These are phyloP conservation scores for Chrysodeixis includens DNA, from an alignment of 2,888 invertebrate species.

Conservation along the genomic window DNA sequence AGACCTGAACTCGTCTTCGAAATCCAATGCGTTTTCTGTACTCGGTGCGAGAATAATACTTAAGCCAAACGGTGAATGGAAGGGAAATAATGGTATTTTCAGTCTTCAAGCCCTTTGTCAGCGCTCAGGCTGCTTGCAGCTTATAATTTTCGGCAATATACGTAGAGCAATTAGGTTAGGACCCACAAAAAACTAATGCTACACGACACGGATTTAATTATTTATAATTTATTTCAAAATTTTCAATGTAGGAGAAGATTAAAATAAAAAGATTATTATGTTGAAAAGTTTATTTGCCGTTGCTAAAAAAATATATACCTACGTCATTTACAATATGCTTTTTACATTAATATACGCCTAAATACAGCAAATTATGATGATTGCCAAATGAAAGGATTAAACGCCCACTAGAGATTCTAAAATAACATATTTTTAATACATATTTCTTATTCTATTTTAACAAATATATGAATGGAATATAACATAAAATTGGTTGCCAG, in stretches of 20 bases:
- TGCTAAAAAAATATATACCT: constrained; percentile 76
- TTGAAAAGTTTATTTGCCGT: constrained; percentile 74
- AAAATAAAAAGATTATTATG: constrained; percentile 50
- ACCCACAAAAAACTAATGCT: constrained; percentile 68
- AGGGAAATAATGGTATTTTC: constrained; percentile 20
- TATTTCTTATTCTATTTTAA: constrained; percentile 14
- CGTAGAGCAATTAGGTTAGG: constrained; percentile 73
- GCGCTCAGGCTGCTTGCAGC: constrained; percentile 69
- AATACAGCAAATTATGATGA: constrained; percentile 63
- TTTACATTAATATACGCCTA: constrained; percentile 57
- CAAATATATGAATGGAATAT: constrained; percentile 28
- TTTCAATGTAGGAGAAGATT: constrained; percentile 27
- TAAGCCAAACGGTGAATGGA: constrained; percentile 41
- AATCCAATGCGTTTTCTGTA: constrained; percentile 35
- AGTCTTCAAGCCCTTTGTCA: constrained; percentile 13
- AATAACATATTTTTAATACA: constrained; percentile 21
- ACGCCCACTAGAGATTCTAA: constrained; percentile 53
- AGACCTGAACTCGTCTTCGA: constrained; percentile 15
- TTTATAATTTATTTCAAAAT: constrained; percentile 56
- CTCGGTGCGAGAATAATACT: not conserved
- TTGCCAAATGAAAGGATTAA: constrained; percentile 38
- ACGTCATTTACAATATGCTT: constrained; percentile 64
- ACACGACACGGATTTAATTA: constrained; percentile 47
- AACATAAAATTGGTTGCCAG: constrained; percentile 21
- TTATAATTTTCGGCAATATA: constrained; percentile 76